A percentile compares a stretch with the other conserved stretches of the same genome.
phyloP scores from a whole-genome alignment of 2,113 vertebrate species.

The pig (Sus scrofa) region T2T-Sscrofa CM000812.6:203092001-203092500 shows the following conservation, averaged over 20 bases:
- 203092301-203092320: neutral
- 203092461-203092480: neutral
- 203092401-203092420: neutral
- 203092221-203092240: neutral
- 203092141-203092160: neutral
- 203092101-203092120: neutral
- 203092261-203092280: neutral
- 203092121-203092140: no score
- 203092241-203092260: accelerated
- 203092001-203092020: neutral
- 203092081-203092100: neutral
- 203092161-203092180: accelerated
- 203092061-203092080: neutral
- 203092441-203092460: neutral
- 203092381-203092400: neutral
- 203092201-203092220: neutral
- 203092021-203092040: neutral
- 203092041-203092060: neutral
- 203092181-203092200: neutral
- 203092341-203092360: neutral
- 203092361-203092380: neutral
- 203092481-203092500: neutral
- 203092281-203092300: neutral
- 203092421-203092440: neutral
- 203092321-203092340: neutral